Conservation (phyloP, 2,888 invertebrate genomes). For the Tachina fera region DNA sequence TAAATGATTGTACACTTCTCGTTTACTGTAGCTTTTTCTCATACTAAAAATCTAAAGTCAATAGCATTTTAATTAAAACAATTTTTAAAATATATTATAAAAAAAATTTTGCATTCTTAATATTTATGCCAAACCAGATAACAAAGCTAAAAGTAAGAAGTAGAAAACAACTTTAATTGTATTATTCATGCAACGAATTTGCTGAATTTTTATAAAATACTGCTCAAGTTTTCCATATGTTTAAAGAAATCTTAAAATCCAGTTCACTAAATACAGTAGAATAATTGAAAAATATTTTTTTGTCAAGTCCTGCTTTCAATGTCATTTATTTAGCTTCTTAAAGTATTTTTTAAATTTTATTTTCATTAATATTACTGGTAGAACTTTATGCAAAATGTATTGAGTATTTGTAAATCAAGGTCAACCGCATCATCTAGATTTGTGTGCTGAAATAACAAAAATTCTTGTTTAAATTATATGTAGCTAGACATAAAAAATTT, state of each 20-base stretch:
- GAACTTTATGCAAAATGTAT: constrained; percentile 20
- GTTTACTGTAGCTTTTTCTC: not conserved
- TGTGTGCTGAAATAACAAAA: constrained; percentile 3
- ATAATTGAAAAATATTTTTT: not conserved
- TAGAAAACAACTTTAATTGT: not conserved
- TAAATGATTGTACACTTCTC: not conserved
- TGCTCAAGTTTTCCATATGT: not conserved
- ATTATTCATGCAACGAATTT: not conserved
- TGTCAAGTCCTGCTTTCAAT: constrained; percentile 26
- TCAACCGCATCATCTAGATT: constrained; percentile 1
- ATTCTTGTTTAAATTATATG: not conserved
- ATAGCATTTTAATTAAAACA: not conserved
- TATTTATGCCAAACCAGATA: not conserved
- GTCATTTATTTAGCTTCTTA: constrained; percentile 5
- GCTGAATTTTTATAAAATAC: not conserved
- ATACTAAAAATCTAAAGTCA: not conserved
- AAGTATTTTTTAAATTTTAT: constrained; percentile 1
- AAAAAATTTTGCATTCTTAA: not conserved
- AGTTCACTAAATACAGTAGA: not conserved
- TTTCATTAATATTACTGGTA: not conserved
- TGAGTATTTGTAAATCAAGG: constrained; percentile 9
- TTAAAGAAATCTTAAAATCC: not conserved
- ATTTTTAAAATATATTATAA: not conserved
- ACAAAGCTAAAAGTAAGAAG: not conserved
- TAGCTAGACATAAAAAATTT: not conserved